Percentiles rank a stretch among this genome's conserved stretches.
These are phyloP conservation scores for Macaria notata DNA, from an alignment of 2,888 invertebrate genomes.

Conservation along the genomic window DNA sequence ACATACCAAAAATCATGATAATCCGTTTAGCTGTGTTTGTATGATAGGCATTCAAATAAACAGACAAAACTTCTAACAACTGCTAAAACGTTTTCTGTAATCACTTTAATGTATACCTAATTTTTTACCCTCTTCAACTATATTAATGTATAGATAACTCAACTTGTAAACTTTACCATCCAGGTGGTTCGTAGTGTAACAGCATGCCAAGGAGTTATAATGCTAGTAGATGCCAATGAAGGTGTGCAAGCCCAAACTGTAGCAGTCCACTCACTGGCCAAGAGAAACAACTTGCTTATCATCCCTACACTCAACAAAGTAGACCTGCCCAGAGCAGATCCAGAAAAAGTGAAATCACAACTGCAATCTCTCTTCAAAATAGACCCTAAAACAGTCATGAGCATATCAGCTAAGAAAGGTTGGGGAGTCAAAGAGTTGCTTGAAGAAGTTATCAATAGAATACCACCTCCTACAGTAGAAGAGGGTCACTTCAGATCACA, in stretches of 20 bases:
- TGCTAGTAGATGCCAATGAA: constrained; percentile 98
- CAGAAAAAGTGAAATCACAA: constrained; percentile 91
- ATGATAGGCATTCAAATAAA: too few species aligned
- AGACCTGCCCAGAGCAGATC: constrained; percentile 95
- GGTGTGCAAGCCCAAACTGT: constrained; percentile 98
- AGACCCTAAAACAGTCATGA: constrained; percentile 86
- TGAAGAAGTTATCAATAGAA: constrained; percentile 87
- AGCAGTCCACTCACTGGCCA: constrained; percentile 96
- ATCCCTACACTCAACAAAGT: constrained; percentile 98
- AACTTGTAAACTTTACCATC: constrained; percentile 13
- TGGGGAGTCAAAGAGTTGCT: constrained; percentile 90
- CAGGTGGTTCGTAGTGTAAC: constrained; percentile 92
- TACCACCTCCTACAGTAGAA: constrained; percentile 88
- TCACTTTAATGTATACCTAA: too few species aligned
- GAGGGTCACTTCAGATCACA: constrained; percentile 88
- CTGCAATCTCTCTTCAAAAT: constrained; percentile 92
- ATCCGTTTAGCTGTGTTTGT: too few species aligned
- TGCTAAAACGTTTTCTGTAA: too few species aligned
- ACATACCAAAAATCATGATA: too few species aligned
- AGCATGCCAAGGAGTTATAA: constrained; percentile 96
- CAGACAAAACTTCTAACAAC: too few species aligned
- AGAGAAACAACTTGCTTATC: constrained; percentile 89
- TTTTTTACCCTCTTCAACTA: too few species aligned
- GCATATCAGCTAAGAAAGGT: constrained; percentile 96
- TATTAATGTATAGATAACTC: too few species aligned